phyloP scores from a whole-genome alignment of 2,113 vertebrate genomes.

The Picathartes gymnocephalus region DNA sequence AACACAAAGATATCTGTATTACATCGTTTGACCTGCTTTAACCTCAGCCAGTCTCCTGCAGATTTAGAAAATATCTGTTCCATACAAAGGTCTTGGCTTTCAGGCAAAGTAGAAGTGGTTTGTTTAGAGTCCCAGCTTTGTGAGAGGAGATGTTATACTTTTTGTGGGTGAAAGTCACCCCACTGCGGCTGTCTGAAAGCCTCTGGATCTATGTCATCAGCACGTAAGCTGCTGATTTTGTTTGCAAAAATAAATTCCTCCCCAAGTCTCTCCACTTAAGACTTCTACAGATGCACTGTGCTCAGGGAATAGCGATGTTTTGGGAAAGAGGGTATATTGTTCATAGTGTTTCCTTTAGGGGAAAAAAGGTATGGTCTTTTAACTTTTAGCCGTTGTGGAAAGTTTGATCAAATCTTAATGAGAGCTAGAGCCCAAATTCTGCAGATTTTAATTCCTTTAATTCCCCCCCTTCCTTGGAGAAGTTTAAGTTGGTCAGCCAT shows the following conservation, averaged over 20 bases:
- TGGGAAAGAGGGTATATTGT: not conserved
- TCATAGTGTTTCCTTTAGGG: not conserved
- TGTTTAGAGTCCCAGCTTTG: not conserved
- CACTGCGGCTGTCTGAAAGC: not conserved
- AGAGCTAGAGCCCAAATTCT: not conserved
- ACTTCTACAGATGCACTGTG: not conserved
- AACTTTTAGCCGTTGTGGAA: not conserved
- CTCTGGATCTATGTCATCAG: not conserved
- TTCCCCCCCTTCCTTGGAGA: not conserved
- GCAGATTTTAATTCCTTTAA: not conserved
- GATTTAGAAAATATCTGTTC: constrained; percentile 9
- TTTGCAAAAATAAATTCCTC: not conserved
- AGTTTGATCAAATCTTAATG: not conserved
- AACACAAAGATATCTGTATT: constrained; percentile 24
- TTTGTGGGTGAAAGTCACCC: not conserved
- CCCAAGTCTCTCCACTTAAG: not conserved
- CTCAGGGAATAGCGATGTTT: not conserved
- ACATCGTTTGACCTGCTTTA: constrained; percentile 18
- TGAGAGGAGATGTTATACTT: not conserved
- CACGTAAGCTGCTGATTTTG: not conserved
- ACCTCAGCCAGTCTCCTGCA: constrained; percentile 25
- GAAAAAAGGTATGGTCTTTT: not conserved
- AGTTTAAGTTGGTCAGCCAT: not conserved
- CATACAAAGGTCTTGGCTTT: not conserved
- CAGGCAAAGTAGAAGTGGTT: not conserved